Base-by-base conservation (phyloP, 1,140 invertebrate species). In the Drosophila melanica region DNA sequence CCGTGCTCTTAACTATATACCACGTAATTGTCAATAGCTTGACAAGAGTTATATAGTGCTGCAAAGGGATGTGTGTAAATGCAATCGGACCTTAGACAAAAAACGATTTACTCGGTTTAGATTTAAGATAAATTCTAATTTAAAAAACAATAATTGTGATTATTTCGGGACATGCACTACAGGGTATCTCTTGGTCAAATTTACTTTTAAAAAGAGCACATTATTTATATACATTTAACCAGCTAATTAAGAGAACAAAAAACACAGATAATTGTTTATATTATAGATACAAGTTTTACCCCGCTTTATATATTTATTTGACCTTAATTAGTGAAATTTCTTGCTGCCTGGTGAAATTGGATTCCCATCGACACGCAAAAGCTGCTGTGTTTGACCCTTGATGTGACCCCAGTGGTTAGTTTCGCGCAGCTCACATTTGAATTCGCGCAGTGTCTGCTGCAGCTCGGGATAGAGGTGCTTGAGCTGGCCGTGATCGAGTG, bases 401-500 rank as follows among this genome's bases (percentile, higher is more conserved):
- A 95, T 84, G 30, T 96, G 90, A 18, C 95, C 93, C 87, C 94
- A 93, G 51, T 94, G 93, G 1, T 93, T 94, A 1, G 92, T 93
- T 44, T 93, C 92, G 37, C 93, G 92, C 14, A 93, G 93, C 3
- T 94, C 93, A 3, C 94, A 85, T 16, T 93, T 92, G 75, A 96
- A 97, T 81, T 97, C 95, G 30, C 94, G 76, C 62, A 95, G 95
- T 0, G 95, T 95, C 77, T 95, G 84, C 10, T 94, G 68, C 30
- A 97, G 94, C 9, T 94, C 92, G 0, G 95, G 94, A 69, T 95
- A 93, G 9, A 97, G 92, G 14, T 94, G 90, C 14, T 93, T 92
- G 5, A 97, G 92, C 51, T 94, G 93, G 0, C 93, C 94, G 77
- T 97, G 96, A 87, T 97, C 96, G 8, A 97, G 78, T 0, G 96